phyloP scores from a whole-genome alignment of 2,113 vertebrate species.

The Prunella fulvescens region DNA sequence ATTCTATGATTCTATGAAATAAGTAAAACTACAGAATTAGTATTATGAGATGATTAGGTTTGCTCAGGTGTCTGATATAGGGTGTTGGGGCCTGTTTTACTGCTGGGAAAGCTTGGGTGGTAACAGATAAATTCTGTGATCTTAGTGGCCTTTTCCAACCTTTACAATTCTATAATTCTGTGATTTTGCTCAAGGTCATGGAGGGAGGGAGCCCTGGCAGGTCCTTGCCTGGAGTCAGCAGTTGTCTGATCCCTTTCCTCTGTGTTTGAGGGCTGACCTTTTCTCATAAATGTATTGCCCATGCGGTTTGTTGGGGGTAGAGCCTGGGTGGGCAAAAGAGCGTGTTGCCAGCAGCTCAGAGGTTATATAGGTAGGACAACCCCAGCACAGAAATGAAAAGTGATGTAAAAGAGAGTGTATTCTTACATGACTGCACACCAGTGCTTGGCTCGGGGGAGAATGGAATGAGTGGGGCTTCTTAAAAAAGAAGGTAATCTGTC shows the following conservation, averaged over 20 bases:
- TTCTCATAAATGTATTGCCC: not conserved
- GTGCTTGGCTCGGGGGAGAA: not conserved
- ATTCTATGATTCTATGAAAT: not conserved
- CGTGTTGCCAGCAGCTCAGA: not conserved
- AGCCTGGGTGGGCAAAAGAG: not conserved
- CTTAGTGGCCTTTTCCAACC: not conserved
- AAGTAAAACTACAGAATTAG: not conserved
- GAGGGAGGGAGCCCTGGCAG: not conserved
- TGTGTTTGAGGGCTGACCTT: not conserved
- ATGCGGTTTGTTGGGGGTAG: not conserved
- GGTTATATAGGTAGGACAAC: not conserved
- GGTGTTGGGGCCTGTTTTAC: fast-evolving
- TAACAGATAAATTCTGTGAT: not conserved
- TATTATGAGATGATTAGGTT: fast-evolving
- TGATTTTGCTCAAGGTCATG: not conserved
- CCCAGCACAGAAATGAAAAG: not conserved
- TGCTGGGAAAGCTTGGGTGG: not conserved
- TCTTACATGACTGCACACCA: not conserved
- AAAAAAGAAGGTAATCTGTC: not conserved
- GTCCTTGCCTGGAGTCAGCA: not conserved
- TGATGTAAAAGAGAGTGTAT: not conserved
- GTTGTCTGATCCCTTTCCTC: not conserved
- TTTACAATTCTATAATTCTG: not conserved
- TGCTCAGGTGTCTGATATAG: not conserved
- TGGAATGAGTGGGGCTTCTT: not conserved